Percentiles rank a stretch among this genome's conserved stretches.
Conservation (phyloP, 2,797 vertebrate species). For the Crax fasciolata region DNA sequence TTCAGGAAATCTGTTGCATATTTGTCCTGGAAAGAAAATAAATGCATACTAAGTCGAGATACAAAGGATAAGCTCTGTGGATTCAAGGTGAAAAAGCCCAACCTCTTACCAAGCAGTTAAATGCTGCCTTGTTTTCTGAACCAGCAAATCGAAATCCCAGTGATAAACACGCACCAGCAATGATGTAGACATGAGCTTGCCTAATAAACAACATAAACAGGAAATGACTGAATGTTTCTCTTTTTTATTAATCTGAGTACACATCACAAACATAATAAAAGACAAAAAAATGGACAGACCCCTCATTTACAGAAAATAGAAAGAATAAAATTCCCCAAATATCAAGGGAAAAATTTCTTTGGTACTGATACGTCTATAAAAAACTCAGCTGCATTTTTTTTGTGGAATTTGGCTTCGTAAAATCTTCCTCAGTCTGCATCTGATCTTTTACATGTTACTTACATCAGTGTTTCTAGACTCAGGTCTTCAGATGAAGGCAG, state of each 20-base stretch:
- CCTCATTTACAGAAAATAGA: not conserved
- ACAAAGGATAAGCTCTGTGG: not conserved
- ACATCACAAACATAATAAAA: not conserved
- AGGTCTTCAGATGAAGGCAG: slow-evolving; percentile 91
- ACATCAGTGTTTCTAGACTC: slow-evolving; percentile 96
- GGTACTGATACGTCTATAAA: not conserved
- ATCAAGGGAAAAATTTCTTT: not conserved
- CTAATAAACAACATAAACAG: slow-evolving; percentile 79
- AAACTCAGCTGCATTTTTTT: not conserved
- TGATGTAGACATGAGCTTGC: slow-evolving; percentile 97
- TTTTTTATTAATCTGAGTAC: not conserved
- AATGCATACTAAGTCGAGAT: not conserved
- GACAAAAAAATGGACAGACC: not conserved
- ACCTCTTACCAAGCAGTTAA: slow-evolving; percentile 92
- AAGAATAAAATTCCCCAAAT: not conserved
- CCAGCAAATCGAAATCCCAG: slow-evolving; percentile 97
- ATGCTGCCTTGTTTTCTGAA: slow-evolving; percentile 95
- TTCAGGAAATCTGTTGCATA: slow-evolving; percentile 95
- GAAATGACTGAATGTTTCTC: slow-evolving; percentile 11
- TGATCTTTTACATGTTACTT: slow-evolving; percentile 76
- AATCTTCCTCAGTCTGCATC: not conserved
- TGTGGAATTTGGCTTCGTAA: not conserved
- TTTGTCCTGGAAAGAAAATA: slow-evolving; percentile 84
- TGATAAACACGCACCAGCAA: slow-evolving; percentile 95
- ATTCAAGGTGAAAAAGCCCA: not conserved